Evolutionary conservation across 2,888 invertebrate genomes (phyloP), one percentile per base, ranked within the genome.

Genomic region (Acanthosoma haemorrhoidale): DNA sequence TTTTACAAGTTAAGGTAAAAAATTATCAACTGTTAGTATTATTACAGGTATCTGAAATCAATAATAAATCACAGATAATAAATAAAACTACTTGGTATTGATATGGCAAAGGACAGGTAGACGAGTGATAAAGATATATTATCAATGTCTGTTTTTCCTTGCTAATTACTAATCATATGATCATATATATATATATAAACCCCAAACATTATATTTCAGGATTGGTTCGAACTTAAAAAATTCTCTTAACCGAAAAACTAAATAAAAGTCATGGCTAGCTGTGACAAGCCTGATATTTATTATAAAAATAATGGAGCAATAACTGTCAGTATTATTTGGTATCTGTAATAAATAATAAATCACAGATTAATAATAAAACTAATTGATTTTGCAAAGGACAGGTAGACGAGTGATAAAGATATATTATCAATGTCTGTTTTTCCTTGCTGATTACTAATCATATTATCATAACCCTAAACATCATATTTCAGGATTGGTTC

Each of bases 41-140:
- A n/a, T 13, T 43, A 43, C 11, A 21, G 1, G 16, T 21, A 21
- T 13, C 3, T 43, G 43, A 18, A 21, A 21, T 39, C 2, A 15
- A 29, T 21, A 29, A 8, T 15, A 9, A 15, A 39, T 38, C 4
- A 13, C 60, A n/a, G 3, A 61, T 15, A n/a, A 61, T 15, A 2
- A 34, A 15, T 32, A 29, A 31, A 34, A 36, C n/a, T 21, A 11
- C n/a, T n/a, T n/a, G n/a, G n/a, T n/a, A 51, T 66, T 66, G 18
- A 51, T 66, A 51, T 66, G 13, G 66, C 66, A 66, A 66, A 18
- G 43, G 41, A 66, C 66, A 66, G 66, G 66, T 66, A 21, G 18
- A 66, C 43, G 31, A 51, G 25, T 38, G 38, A 41, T 39, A 31
- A 64, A 43, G 39, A 18, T 21, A 4, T n/a, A 16, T 31, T 58